phyloP scores from a whole-genome alignment of 2,888 invertebrate species.

The Amblyjoppa fuscipennis region DNA sequence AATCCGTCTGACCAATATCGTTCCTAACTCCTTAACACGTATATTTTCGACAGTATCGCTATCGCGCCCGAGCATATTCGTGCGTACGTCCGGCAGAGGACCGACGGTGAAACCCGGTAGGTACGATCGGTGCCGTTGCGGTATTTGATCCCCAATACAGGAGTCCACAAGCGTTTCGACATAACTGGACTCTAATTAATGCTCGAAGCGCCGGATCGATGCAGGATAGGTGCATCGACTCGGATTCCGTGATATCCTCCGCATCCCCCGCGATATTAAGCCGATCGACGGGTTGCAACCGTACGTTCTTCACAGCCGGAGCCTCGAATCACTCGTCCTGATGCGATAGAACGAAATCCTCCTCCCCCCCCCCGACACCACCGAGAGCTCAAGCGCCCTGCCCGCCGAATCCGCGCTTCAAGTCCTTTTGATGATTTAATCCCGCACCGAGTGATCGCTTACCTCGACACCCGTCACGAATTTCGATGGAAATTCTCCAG shows the following conservation, averaged over 20 bases:
- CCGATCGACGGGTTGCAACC: constrained; percentile 61
- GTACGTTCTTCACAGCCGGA: constrained; percentile 42
- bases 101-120: neutral
- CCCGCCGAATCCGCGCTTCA: constrained; percentile 57
- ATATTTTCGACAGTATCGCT: neutral
- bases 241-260: constrained; percentile 33
- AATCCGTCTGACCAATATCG: constrained; percentile 2
- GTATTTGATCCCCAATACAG: constrained; percentile 63
- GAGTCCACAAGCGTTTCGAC: constrained; percentile 53
- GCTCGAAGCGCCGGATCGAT: constrained; percentile 51
- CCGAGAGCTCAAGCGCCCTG: constrained; percentile 10
- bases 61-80: neutral
- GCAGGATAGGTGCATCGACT: constrained; percentile 47
- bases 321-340: constrained; percentile 28
- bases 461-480: constrained; percentile 16
- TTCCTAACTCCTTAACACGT: neutral
- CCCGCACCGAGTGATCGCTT: constrained; percentile 43
- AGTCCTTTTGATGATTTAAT: constrained; percentile 61
- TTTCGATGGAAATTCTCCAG: neutral
- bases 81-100: too few species aligned
- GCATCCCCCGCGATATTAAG: constrained; percentile 56
- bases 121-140: constrained; percentile 39
- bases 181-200: constrained; percentile 66
- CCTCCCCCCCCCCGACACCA: constrained; percentile 13
- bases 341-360: constrained; percentile 60